Percentiles rank a stretch among this genome's conserved stretches.
Evolutionary conservation across 1,140 invertebrate genomes (phyloP).

Genomic region (Psilanteris sp.): DNA sequence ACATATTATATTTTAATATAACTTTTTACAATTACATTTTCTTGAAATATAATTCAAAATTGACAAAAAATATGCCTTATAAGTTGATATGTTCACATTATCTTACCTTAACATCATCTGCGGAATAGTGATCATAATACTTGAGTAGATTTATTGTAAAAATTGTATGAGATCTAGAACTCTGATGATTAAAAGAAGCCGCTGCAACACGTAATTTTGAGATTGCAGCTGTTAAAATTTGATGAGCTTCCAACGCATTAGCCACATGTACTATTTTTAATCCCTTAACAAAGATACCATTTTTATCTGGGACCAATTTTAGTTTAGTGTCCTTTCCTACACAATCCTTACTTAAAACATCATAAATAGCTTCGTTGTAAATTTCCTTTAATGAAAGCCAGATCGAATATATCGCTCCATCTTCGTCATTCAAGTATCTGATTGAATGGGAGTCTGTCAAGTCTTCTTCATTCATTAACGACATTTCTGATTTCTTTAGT

Average conservation of each 20-base stretch:
- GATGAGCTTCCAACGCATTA: conserved; percentile 88
- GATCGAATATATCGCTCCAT: conserved; percentile 74
- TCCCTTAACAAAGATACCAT: conserved; percentile 87
- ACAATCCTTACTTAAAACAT: conserved; percentile 83
- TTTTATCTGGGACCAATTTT: conserved; percentile 82
- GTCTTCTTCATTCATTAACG: too few species aligned
- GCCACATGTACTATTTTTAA: conserved; percentile 86
- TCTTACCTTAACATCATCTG: conserved; percentile 66
- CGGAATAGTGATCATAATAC: conserved; percentile 55
- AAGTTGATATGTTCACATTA: too few species aligned
- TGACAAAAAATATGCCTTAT: too few species aligned
- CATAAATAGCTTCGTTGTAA: conserved; percentile 94
- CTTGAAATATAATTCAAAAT: too few species aligned
- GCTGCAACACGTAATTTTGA: conserved; percentile 87
- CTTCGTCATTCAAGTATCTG: conserved; percentile 9
- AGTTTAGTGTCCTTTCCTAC: conserved; percentile 74
- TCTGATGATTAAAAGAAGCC: conserved; percentile 88
- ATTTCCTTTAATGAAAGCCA: conserved; percentile 95
- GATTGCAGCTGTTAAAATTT: conserved; percentile 86
- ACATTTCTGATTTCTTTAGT: conserved; percentile 21
- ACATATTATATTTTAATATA: too few species aligned
- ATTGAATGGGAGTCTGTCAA: too few species aligned
- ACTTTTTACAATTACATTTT: too few species aligned
- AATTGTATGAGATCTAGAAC: conserved; percentile 91
- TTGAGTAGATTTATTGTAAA: conserved; percentile 88